phyloP scores from a whole-genome alignment of 2,113 vertebrate genomes.

The Sander vitreus region DNA sequence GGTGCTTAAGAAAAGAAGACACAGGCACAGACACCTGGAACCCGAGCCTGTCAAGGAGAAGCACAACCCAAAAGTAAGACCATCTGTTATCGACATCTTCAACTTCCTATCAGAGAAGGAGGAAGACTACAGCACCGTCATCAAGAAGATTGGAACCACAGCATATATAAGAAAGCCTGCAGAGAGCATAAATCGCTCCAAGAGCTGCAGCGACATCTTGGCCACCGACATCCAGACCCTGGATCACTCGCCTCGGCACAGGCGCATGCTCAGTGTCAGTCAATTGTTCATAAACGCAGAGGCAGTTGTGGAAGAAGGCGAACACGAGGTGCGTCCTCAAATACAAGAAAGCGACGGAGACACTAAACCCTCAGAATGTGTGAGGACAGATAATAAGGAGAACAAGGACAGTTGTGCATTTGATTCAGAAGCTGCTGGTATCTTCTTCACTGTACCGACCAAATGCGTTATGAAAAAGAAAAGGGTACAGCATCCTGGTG shows the following conservation, averaged over 20 bases:
- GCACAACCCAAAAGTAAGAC: background rate
- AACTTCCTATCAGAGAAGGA: conserved; percentile 88
- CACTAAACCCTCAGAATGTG: conserved; percentile 67
- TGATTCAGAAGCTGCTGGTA: conserved; percentile 80
- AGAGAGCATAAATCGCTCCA: conserved; percentile 81
- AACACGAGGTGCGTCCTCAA: conserved; percentile 24
- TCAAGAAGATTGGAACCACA: conserved; percentile 89
- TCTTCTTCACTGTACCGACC: conserved; percentile 24
- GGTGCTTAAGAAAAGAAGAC: conserved; percentile 93
- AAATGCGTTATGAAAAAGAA: conserved; percentile 20
- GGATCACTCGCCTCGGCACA: conserved; percentile 77
- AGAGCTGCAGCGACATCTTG: conserved; percentile 84
- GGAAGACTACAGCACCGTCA: conserved; percentile 94
- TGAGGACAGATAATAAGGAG: conserved; percentile 44
- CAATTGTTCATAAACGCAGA: conserved; percentile 80
- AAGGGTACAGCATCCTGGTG: conserved; percentile 28
- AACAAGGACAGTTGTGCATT: conserved; percentile 72
- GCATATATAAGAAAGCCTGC: conserved; percentile 51
- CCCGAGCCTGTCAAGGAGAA: conserved; percentile 57
- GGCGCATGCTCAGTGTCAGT: conserved; percentile 79
- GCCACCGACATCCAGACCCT: conserved; percentile 69
- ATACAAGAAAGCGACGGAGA: conserved; percentile 60
- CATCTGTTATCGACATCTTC: conserved; percentile 91
- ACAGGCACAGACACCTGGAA: conserved; percentile 85
- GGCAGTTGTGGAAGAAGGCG: background rate